These are phyloP conservation scores for Apotomis turbidana DNA, from an alignment of 2,888 invertebrate species.

Conservation along the genomic window DNA sequence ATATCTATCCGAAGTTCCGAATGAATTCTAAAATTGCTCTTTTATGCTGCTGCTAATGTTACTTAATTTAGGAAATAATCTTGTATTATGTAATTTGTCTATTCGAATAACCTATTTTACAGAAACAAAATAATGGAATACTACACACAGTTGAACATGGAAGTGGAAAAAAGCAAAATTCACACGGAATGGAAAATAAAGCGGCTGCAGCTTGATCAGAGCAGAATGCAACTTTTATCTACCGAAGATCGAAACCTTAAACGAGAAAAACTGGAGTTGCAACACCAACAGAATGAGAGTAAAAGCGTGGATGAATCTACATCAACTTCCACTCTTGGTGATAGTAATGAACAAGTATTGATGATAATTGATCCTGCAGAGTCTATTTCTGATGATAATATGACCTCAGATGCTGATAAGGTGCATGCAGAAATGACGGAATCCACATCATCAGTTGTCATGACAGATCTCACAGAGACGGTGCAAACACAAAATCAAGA, in stretches of 20 bases:
- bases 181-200: conserved; percentile 84
- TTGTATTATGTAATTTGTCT: background rate
- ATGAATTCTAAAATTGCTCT: no score
- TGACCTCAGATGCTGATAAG: conserved; percentile 1
- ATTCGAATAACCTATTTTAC: conserved; percentile 49
- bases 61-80: conserved; percentile 2
- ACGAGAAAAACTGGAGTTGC: conserved; percentile 79
- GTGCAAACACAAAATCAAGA: conserved; percentile 45
- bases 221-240: conserved; percentile 73
- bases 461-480: conserved; percentile 46
- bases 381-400: conserved; percentile 41
- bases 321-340: conserved; percentile 60
- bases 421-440: conserved; percentile 45
- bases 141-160: conserved; percentile 85
- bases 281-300: conserved; percentile 58
- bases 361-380: conserved; percentile 9
- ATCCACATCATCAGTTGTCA: conserved; percentile 47
- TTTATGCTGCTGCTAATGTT: no score
- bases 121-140: conserved; percentile 85
- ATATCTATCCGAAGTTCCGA: no score
- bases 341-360: conserved; percentile 53
- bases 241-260: conserved; percentile 82
- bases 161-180: conserved; percentile 82
- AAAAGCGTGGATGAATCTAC: conserved; percentile 59
- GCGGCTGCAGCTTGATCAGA: conserved; percentile 74